Evolutionary conservation across 2,797 vertebrate genomes (phyloP).

Genomic region (Macropus fuliginosus): DNA sequence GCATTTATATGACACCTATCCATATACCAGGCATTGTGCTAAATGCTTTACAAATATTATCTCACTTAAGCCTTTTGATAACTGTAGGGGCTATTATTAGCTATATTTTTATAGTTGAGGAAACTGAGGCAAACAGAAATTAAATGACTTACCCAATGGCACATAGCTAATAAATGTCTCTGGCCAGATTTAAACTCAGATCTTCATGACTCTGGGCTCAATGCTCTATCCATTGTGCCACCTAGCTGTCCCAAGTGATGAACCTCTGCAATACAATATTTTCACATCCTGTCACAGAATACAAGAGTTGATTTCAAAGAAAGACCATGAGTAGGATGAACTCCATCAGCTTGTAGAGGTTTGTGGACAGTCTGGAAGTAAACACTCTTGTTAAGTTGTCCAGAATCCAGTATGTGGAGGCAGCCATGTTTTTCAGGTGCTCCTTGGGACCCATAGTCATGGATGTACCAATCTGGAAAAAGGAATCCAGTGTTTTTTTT

Average conservation of each 20-base stretch:
- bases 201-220: background rate
- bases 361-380: background rate
- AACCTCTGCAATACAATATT: background rate
- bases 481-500: too few relatives aligned
- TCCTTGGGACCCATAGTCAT: too few relatives aligned
- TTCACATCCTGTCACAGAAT: background rate
- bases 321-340: background rate
- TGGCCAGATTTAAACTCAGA: background rate
- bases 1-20: background rate
- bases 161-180: background rate
- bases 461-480: too few relatives aligned
- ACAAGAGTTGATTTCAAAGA: background rate
- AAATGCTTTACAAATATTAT: slow-evolving; percentile 47
- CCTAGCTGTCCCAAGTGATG: background rate
- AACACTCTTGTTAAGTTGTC: background rate
- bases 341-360: background rate
- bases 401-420: too few relatives aligned
- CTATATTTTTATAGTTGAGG: background rate
- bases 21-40: background rate
- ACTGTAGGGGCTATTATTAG: background rate
- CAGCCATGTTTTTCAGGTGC: too few relatives aligned
- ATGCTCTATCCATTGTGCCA: background rate
- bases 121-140: background rate
- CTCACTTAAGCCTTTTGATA: slow-evolving; percentile 1
- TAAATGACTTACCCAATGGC: background rate